These are phyloP conservation scores for Acanthopleura granulata DNA, from an alignment of 2,888 invertebrate genomes.

Conservation along the genomic window DNA sequence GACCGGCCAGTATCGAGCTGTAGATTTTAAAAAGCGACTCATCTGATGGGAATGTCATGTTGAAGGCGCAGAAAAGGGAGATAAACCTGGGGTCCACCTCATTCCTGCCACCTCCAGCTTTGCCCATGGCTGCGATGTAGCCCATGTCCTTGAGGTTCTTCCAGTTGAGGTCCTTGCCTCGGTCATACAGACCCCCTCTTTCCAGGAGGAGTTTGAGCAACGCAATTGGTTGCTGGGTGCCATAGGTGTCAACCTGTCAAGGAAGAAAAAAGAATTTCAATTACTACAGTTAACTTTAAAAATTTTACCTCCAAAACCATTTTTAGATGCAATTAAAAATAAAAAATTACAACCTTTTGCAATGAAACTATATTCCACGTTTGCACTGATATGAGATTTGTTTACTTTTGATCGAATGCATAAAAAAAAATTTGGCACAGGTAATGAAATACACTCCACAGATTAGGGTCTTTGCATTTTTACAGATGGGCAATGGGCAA, in stretches of 20 bases:
- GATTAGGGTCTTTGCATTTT: too few species aligned
- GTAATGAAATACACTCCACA: too few species aligned
- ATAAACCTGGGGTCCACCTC: slow-evolving; percentile 92
- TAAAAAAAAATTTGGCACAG: too few species aligned
- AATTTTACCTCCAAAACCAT: too few species aligned
- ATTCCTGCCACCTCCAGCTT: slow-evolving; percentile 88
- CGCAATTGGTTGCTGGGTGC: slow-evolving; percentile 94
- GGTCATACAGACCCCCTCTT: slow-evolving; percentile 88
- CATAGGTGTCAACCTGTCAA: slow-evolving; percentile 80
- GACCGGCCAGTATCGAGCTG: slow-evolving; percentile 84
- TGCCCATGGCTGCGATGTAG: slow-evolving; percentile 71
- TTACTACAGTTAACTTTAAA: too few species aligned
- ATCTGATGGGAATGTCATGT: slow-evolving; percentile 86
- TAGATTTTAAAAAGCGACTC: slow-evolving; percentile 85
- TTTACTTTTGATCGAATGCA: too few species aligned
- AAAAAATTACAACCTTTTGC: too few species aligned
- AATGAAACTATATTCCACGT: too few species aligned
- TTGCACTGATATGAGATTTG: too few species aligned
- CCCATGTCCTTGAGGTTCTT: slow-evolving; percentile 86
- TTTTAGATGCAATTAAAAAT: too few species aligned
- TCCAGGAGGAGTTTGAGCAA: slow-evolving; percentile 91
- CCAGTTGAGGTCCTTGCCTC: slow-evolving; percentile 91
- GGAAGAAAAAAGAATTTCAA: not conserved
- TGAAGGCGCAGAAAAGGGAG: slow-evolving; percentile 90
- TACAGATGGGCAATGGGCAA: too few species aligned